Evolutionary conservation across 2,888 invertebrate species (phyloP).

Genomic region (Ectropis crepuscularia): DNA sequence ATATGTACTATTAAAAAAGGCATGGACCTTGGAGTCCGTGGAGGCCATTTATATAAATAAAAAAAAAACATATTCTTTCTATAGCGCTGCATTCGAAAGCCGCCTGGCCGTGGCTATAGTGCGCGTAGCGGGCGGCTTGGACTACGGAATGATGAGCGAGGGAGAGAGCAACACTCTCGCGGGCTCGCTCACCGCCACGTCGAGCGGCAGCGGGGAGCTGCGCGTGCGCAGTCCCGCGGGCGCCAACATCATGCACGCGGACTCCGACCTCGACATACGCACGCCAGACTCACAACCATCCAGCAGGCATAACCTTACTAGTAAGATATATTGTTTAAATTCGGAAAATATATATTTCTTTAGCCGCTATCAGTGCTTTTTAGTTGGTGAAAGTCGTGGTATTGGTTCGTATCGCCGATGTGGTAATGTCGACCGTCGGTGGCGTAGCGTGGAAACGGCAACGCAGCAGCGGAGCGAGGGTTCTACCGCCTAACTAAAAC

Average conservation of each 20-base stretch:
- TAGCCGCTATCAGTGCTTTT: too few species aligned
- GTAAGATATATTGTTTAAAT: slow-evolving; percentile 50
- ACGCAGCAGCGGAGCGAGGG: too few species aligned
- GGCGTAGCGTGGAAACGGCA: too few species aligned
- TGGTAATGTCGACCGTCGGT: too few species aligned
- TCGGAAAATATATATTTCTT: too few species aligned
- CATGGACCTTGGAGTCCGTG: too few species aligned
- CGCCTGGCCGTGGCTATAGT: slow-evolving; percentile 96
- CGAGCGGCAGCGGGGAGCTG: slow-evolving; percentile 72
- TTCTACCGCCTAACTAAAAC: too few species aligned
- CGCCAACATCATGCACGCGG: slow-evolving; percentile 86
- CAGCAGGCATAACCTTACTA: slow-evolving; percentile 61
- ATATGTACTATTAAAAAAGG: too few species aligned
- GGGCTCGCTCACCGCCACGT: slow-evolving; percentile 71
- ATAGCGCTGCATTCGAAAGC: slow-evolving; percentile 95
- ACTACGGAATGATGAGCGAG: slow-evolving; percentile 86
- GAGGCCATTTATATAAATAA: too few species aligned
- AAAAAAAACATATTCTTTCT: neutral
- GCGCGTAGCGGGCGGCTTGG: slow-evolving; percentile 93
- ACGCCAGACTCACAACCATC: slow-evolving; percentile 57
- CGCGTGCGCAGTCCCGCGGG: slow-evolving; percentile 65
- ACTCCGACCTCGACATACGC: slow-evolving; percentile 88
- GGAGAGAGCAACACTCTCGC: slow-evolving; percentile 77
- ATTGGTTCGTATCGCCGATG: too few species aligned
- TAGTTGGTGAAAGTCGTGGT: too few species aligned